Evolutionary conservation across 2,113 vertebrate genomes (phyloP), one percentile per base, ranked within the genome.

Genomic region (Lontra canadensis): DNA sequence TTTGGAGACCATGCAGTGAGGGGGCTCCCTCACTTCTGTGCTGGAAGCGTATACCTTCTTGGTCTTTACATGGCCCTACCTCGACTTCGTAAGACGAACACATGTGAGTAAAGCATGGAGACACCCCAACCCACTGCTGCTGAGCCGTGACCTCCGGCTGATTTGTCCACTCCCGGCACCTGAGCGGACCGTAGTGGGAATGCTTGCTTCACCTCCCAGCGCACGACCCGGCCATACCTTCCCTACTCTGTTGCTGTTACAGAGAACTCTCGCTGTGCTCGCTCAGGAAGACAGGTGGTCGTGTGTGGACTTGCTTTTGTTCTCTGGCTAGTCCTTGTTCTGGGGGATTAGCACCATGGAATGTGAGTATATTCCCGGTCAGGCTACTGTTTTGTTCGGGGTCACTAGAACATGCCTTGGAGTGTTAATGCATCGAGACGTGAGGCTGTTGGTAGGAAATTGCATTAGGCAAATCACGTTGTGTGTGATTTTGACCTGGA

Each of bases 381-480:
- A 44, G 71, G 57, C n/a, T 59, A 0, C 21, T 20, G 55, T 73
- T 73, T 88, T 97, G 88, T 98, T 94, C 93, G 14, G 47, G 83
- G 59, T 83, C 82, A 86, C 7, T 57, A 74, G 47, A 42, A 79
- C 55, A 9, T 12, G 71, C 52, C 59, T 92, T 6, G 0, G 0
- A 65, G 59, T 15, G 36, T 34, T 85, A 69, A 80, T 73, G 71
- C 65, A 36, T 23, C 0, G 6, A 95, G 94, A 86, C 91, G 25
- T 0, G 3, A 63, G 79, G 87, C 93, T 69, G 86, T 95, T 47
- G 10, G 6, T 34, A 57, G 67, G 81, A 93, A 95, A 92, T 81
- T 44, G 61, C 80, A 92, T 93, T 94, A 95, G 69, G 71, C 97
- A 89, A 42, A 82, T 91, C 59, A 20, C 34, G 86, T 86, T 42